A percentile compares a stretch with the other conserved stretches of the same genome.
Conservation (phyloP, 2,888 invertebrate species). For the Plebejus melissa region DNA sequence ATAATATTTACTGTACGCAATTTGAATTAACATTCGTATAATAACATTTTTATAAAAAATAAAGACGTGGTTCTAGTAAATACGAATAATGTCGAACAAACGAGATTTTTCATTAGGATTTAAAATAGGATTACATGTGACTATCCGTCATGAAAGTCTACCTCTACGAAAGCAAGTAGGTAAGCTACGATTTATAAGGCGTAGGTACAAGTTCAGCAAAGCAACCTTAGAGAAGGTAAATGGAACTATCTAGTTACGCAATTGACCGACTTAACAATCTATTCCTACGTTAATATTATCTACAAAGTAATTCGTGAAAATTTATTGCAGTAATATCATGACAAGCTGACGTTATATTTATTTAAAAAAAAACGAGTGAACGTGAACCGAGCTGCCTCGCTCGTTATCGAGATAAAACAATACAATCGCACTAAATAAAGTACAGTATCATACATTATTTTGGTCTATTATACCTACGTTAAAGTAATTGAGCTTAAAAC, state of each 20-base stretch:
- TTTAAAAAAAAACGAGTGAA: slow-evolving; percentile 6
- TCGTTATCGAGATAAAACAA: slow-evolving; percentile 1
- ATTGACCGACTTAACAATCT: slow-evolving; percentile 72
- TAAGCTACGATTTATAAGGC: slow-evolving; percentile 45
- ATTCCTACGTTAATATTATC: slow-evolving; percentile 45
- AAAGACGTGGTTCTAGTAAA: neutral
- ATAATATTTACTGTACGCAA: too few relatives aligned
- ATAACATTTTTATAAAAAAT: neutral
- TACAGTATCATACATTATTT: slow-evolving; percentile 17
- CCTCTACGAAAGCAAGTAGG: slow-evolving; percentile 56
- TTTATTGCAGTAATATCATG: slow-evolving; percentile 9
- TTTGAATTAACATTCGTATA: neutral
- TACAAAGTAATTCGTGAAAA: slow-evolving; percentile 25
- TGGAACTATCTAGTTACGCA: slow-evolving; percentile 49
- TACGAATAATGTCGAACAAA: neutral
- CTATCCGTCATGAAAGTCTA: slow-evolving; percentile 46
- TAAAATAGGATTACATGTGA: slow-evolving; percentile 31
- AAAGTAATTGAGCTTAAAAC: slow-evolving; percentile 27
- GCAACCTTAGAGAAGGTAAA: slow-evolving; percentile 54
- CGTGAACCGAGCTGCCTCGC: neutral
- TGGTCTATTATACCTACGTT: slow-evolving; percentile 18
- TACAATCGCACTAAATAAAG: slow-evolving; percentile 21
- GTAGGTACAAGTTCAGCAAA: slow-evolving; percentile 51
- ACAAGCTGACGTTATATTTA: slow-evolving; percentile 11
- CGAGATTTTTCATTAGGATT: slow-evolving; percentile 15